Evolutionary conservation across 2,888 invertebrate species (phyloP).

Genomic region (Drosophila prolongata): DNA sequence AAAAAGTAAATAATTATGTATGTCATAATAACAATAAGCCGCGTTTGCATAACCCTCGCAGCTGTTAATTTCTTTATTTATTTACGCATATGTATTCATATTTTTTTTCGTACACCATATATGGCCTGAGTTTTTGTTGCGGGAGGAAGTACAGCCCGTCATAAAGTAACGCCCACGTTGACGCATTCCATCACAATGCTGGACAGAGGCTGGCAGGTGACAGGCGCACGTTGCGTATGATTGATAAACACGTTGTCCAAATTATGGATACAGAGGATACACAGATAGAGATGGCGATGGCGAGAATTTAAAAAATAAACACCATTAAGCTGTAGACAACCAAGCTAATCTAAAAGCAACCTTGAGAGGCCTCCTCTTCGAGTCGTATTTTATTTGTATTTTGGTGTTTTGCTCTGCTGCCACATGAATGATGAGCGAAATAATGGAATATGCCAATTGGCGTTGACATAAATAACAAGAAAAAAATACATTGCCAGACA

Average conservation of each 20-base stretch:
- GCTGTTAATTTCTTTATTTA: conserved; percentile 36
- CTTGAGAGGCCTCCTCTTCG: conserved; percentile 40
- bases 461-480: conserved; percentile 60
- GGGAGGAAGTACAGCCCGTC: conserved; percentile 34
- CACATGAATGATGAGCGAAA: conserved; percentile 71
- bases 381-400: conserved; percentile 42
- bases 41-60: conserved; percentile 28
- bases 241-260: conserved; percentile 72
- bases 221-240: conserved; percentile 71
- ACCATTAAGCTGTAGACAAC: conserved; percentile 34
- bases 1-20: conserved; percentile 18
- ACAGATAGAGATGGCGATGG: conserved; percentile 2
- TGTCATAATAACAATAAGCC: conserved; percentile 8
- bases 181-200: conserved; percentile 50
- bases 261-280: conserved; percentile 38
- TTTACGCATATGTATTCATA: conserved; percentile 36
- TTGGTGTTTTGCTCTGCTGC: conserved; percentile 31
- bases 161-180: conserved; percentile 60
- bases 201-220: conserved; percentile 53
- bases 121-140: conserved; percentile 10
- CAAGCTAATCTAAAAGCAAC: conserved; percentile 47
- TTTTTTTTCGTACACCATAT: conserved; percentile 25
- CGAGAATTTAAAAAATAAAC: conserved; percentile 43
- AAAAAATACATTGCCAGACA: conserved; percentile 1
- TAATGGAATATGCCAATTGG: conserved; percentile 76